These are phyloP conservation scores for Notodonta ziczac DNA, from an alignment of 2,888 invertebrate species.

Conservation along the genomic window DNA sequence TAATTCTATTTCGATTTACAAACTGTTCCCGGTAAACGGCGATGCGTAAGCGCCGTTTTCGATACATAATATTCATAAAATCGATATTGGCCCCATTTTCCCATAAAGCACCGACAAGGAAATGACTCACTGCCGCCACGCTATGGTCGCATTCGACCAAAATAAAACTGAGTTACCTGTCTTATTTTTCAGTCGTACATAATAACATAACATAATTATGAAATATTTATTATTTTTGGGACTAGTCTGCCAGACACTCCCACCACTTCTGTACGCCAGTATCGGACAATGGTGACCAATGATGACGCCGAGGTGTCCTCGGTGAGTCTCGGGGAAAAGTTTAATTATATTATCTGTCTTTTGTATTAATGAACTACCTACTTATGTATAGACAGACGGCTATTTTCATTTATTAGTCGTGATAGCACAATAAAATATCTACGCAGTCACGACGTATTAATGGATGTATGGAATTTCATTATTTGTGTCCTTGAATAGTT, in stretches of 20 bases:
- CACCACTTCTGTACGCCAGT: too few species aligned
- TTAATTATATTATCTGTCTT: too few species aligned
- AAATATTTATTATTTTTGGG: too few species aligned
- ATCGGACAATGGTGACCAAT: too few species aligned
- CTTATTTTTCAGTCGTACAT: background rate
- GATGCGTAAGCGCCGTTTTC: constrained; percentile 33
- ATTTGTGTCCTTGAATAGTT: background rate
- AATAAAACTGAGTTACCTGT: constrained; percentile 33
- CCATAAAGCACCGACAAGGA: constrained; percentile 38
- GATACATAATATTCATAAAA: constrained; percentile 28
- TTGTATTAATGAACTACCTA: too few species aligned
- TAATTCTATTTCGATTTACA: constrained; percentile 31
- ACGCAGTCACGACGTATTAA: background rate
- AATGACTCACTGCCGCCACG: constrained; percentile 51
- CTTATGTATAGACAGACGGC: too few species aligned
- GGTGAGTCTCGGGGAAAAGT: too few species aligned
- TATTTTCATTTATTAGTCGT: too few species aligned
- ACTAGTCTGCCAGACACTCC: too few species aligned
- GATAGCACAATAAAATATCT: background rate
- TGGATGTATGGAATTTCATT: background rate
- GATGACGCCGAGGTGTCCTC: too few species aligned
- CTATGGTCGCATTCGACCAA: constrained; percentile 30
- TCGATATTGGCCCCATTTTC: constrained; percentile 33
- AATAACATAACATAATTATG: too few species aligned
- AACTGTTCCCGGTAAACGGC: constrained; percentile 28